Evolutionary conservation across 2,888 invertebrate genomes (phyloP), one percentile per base, ranked within the genome.

Genomic region (Congeria kusceri): DNA sequence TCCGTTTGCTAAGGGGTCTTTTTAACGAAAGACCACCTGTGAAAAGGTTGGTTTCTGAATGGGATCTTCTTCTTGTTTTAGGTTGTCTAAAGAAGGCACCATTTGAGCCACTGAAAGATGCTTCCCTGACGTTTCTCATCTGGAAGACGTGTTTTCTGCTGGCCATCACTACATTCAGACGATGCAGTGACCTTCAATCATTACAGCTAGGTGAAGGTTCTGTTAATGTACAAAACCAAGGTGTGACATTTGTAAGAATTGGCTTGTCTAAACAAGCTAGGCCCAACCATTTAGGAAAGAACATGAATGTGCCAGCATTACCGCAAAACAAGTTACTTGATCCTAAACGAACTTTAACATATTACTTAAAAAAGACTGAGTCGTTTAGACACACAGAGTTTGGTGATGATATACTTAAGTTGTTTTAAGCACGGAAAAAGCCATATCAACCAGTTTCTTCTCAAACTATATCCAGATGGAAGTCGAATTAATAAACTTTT

Each of bases 1-100:
- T 67, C 0, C 44, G 67, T 20, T 58, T 74, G 25, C 18, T 73
- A 4, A 72, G 29, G 49, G 73, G 46, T 20, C 56, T 73, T 23
- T 78, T 78, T 29, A 78, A 78, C 56, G 62, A 64, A 57, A 44
- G 75, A 47, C 64, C 69, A 23, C 64, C 75, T n/a, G 28, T 28
- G 29, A 49, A 1, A 53, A 32, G 47, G 23, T n/a, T 75, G 11
- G 28, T 69, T 1, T 68, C 68, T 23, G 69, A 75, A 68, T 75
- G 75, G 75, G 68, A 75, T 59, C 53, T 75, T 5, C 25, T 13
- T 20, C 20, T n/a, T n/a, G 69, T 44, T 69, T 46, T 61, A n/a
- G 23, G 28, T 13, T 3, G 20, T 47, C 11, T 68, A 9, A 29
- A 70, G 53, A 46, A 58, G 27, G 29, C 32, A 27, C 71, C 71